Evolutionary conservation across 1,140 invertebrate genomes (phyloP).

Genomic region (Cydia pomonella): DNA sequence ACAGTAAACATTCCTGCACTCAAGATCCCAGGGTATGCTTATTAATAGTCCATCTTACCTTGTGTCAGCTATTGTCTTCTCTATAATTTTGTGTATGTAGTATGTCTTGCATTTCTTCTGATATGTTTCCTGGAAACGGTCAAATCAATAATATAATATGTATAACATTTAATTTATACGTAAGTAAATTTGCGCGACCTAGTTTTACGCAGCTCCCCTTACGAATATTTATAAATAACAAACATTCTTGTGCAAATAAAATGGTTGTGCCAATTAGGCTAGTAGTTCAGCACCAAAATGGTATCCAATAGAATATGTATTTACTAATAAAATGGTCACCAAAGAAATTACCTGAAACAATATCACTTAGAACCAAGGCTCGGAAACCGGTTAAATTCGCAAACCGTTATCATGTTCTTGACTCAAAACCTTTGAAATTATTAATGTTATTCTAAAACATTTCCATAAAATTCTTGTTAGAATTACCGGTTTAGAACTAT

Average conservation of each 20-base stretch:
- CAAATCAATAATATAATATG: slow-evolving; percentile 36
- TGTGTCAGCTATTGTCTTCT: slow-evolving; percentile 80
- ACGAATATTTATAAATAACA: not conserved
- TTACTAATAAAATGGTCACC: not conserved
- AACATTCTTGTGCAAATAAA: not conserved
- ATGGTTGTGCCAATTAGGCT: not conserved
- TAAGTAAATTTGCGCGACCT: not conserved
- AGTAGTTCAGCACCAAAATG: not conserved
- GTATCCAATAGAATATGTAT: not conserved
- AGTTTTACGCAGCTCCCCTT: not conserved
- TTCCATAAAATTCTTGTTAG: no score
- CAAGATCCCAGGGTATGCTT: not conserved
- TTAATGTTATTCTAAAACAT: no score
- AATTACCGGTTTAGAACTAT: no score
- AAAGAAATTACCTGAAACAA: no score
- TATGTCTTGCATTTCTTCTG: slow-evolving; percentile 86
- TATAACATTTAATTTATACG: slow-evolving; percentile 25
- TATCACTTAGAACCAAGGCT: no score
- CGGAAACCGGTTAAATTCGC: no score
- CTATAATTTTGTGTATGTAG: slow-evolving; percentile 82
- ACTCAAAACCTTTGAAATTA: no score
- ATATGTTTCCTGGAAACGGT: slow-evolving; percentile 80
- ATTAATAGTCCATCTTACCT: slow-evolving; percentile 56
- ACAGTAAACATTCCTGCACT: no score
- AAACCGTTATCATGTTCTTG: no score